Evolutionary conservation across 1,140 invertebrate genomes (phyloP), one percentile per base, ranked within the genome.

Genomic region (Drosophila gunungcola): DNA sequence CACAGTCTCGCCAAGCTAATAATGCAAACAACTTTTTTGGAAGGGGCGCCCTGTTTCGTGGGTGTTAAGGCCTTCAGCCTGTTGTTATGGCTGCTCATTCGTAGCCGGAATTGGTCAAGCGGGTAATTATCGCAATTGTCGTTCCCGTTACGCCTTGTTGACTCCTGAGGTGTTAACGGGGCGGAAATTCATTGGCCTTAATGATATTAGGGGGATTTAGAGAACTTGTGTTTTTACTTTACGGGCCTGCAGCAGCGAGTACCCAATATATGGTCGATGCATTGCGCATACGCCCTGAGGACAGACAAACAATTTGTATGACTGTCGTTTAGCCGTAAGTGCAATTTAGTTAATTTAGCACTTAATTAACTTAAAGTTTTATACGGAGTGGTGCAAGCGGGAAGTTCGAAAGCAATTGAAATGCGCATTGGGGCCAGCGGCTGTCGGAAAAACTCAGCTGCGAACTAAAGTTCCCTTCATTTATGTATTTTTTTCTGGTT

Each of bases 311-410:
- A 80, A 80, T 84, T 80, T 84, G 53, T 42, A 46, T 16, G 36
- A 11, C 36, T 51, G 42, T 38, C 41, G 21, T 29, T 62, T 36
- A 25, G 29, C 39, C 72, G 62, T 73, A 77, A 80, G 78, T 81
- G 73, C 82, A 86, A 86, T 84, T 84, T 80, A 80, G 81, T 84
- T 81, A 86, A 84, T 86, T 84, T 85, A 68, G 81, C 81, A 85
- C 82, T 84, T 73, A 73, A 84, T 84, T 86, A 84, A 84, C 81
- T 84, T 86, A 42, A 60, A 42, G 36, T 62, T 85, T 78, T 43
- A 58, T 53, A 77, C 55, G 55, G 43, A 57, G 13, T 34, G 25
- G 10, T 13, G 42, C 53, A 32, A 45, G 61, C 55, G 64, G 41
- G 38, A 56, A 45, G 55, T 61, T 57, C 61, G 27, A 61, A 73